Evolutionary conservation across 2,888 invertebrate genomes (phyloP).

Genomic region (Tetragonula carbonaria): DNA sequence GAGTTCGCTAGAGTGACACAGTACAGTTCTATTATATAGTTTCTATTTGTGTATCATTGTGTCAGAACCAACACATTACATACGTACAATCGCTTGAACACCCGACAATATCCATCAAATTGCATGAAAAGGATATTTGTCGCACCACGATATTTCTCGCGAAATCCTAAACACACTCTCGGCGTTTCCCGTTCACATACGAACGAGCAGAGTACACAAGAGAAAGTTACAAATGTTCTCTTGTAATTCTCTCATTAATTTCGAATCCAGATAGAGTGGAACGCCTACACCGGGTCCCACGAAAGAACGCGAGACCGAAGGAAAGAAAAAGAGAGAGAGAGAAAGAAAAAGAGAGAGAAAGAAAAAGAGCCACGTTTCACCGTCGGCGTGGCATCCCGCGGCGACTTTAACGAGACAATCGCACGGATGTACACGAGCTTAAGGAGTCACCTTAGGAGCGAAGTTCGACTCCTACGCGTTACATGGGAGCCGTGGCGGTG

Average conservation of each 20-base stretch:
- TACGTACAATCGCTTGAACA: neutral
- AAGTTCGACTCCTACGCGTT: conserved; percentile 73
- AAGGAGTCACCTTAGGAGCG: conserved; percentile 62
- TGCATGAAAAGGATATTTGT: neutral
- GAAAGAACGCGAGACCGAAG: neutral
- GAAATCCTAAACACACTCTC: neutral
- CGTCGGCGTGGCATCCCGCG: conserved; percentile 65
- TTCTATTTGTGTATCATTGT: neutral
- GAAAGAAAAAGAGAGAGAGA: neutral
- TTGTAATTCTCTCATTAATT: conserved; percentile 60
- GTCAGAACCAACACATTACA: neutral
- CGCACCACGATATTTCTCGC: neutral
- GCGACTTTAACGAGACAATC: conserved; percentile 78
- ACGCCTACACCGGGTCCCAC: conserved; percentile 34
- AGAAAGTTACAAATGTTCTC: conserved; percentile 30
- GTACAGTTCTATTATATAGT: no score
- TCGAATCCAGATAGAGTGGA: conserved; percentile 39
- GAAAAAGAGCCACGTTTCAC: neutral
- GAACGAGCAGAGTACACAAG: neutral
- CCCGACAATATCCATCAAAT: neutral
- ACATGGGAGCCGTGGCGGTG: conserved; percentile 66
- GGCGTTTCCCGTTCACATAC: neutral
- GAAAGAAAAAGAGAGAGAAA: neutral
- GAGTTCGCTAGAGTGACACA: no score
- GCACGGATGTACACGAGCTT: conserved; percentile 62